Conservation (phyloP, 1,140 invertebrate species). For the Sipha flava region DNA sequence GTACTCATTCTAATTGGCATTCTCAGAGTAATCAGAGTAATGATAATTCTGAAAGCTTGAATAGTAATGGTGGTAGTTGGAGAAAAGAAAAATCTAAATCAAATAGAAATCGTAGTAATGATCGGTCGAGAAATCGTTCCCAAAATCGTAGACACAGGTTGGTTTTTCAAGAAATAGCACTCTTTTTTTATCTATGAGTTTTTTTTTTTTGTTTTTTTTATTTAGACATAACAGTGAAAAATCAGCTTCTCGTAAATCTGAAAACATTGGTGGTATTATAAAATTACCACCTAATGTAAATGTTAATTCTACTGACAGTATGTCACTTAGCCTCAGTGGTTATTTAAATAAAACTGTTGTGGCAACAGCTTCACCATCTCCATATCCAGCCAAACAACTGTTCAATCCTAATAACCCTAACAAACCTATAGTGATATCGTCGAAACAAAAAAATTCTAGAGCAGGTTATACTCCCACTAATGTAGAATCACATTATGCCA, state of each 20-base stretch:
- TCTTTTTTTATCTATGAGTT: background rate
- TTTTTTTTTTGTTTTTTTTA: background rate
- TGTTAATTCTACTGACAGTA: background rate
- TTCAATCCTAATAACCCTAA: conserved; percentile 62
- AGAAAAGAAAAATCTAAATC: conserved; percentile 22
- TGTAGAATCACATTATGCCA: background rate
- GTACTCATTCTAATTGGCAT: conserved; percentile 12
- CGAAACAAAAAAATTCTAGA: conserved; percentile 16
- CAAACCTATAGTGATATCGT: conserved; percentile 54
- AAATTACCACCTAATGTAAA: conserved; percentile 28
- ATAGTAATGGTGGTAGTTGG: conserved; percentile 18
- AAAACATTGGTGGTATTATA: conserved; percentile 32
- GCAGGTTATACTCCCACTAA: background rate
- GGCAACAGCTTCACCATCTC: background rate
- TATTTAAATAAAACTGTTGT: background rate
- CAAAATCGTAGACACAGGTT: background rate
- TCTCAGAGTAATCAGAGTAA: background rate
- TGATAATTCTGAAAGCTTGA: background rate
- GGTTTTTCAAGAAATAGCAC: background rate
- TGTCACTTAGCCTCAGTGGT: background rate
- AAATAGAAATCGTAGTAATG: background rate
- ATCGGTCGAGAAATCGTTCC: background rate
- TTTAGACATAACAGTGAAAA: conserved; percentile 23
- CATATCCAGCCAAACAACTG: conserved; percentile 39
- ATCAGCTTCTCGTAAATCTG: conserved; percentile 2